These are phyloP conservation scores for Ctenoplectra terminalis DNA, from an alignment of 1,140 invertebrate species.

Conservation along the genomic window DNA sequence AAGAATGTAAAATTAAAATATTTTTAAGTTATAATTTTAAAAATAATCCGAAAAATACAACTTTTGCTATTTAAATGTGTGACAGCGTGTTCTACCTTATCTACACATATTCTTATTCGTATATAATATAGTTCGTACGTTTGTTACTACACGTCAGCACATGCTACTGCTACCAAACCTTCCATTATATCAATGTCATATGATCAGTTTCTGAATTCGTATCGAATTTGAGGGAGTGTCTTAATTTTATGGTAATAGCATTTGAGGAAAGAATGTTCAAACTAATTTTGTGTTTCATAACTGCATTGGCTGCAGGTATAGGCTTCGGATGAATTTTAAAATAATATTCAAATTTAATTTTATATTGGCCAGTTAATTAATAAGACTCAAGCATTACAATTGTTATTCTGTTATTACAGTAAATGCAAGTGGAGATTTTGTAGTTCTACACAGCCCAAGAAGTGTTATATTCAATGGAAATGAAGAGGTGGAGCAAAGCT, in stretches of 20 bases:
- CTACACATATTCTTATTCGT: not conserved
- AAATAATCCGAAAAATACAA: no score
- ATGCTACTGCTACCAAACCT: not conserved
- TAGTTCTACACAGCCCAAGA: constrained; percentile 86
- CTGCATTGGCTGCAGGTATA: constrained; percentile 51
- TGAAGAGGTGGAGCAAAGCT: constrained; percentile 84
- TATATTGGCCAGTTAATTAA: not conserved
- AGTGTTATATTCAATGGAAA: constrained; percentile 87
- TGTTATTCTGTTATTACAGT: constrained; percentile 81
- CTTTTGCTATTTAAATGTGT: no score
- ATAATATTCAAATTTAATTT: not conserved
- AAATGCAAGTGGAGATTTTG: constrained; percentile 87
- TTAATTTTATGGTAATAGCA: constrained; percentile 26
- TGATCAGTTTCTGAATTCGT: constrained; percentile 61
- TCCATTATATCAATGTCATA: constrained; percentile 48
- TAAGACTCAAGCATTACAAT: not conserved
- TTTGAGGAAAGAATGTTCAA: constrained; percentile 50
- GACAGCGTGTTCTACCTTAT: not conserved
- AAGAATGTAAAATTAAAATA: not conserved
- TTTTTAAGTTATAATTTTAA: not conserved
- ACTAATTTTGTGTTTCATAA: constrained; percentile 39
- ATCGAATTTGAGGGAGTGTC: constrained; percentile 54
- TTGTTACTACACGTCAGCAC: not conserved
- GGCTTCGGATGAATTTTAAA: not conserved
- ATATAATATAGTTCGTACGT: not conserved